A percentile compares a stretch with the other conserved stretches of the same genome.
Evolutionary conservation across 2,797 vertebrate genomes (phyloP).

Genomic region (Rhyacichthys aspro): DNA sequence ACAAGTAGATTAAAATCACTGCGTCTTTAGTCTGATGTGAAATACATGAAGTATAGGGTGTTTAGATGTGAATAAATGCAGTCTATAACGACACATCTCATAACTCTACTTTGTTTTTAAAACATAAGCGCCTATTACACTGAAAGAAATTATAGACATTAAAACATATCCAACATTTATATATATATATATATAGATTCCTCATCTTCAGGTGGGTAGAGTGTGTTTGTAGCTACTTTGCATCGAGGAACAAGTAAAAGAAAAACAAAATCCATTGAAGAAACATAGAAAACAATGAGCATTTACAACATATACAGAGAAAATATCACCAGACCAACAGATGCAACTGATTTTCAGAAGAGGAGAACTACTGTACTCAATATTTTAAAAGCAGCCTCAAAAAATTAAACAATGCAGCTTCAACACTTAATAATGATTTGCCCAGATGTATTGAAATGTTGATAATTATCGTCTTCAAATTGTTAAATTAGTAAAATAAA

Average conservation of each 20-base stretch:
- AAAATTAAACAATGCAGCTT: constrained; percentile 38
- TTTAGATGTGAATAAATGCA: constrained; percentile 65
- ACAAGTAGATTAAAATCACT: constrained; percentile 12
- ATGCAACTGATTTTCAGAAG: constrained; percentile 43
- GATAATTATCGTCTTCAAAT: no score
- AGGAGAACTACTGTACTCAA: constrained; percentile 37
- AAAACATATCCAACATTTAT: constrained; percentile 78
- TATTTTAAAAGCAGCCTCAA: constrained; percentile 8
- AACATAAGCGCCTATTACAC: constrained; percentile 56
- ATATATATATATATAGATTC: constrained; percentile 75
- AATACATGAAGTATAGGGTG: constrained; percentile 49
- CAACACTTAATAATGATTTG: constrained; percentile 6
- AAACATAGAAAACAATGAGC: constrained; percentile 17
- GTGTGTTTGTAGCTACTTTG: constrained; percentile 29
- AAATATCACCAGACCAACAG: constrained; percentile 17
- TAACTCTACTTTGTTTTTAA: constrained; percentile 50
- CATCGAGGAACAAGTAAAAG: constrained; percentile 16
- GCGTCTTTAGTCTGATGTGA: constrained; percentile 27
- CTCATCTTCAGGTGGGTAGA: constrained; percentile 34
- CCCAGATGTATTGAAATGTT: no score
- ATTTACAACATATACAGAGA: constrained; percentile 56
- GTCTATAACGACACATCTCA: constrained; percentile 55
- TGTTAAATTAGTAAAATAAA: no score
- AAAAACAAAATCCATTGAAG: constrained; percentile 3
- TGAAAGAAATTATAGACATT: constrained; percentile 70